Evolutionary conservation across 2,888 invertebrate genomes (phyloP), one percentile per base, ranked within the genome.

Genomic region (Leptinotarsa juncta): DNA sequence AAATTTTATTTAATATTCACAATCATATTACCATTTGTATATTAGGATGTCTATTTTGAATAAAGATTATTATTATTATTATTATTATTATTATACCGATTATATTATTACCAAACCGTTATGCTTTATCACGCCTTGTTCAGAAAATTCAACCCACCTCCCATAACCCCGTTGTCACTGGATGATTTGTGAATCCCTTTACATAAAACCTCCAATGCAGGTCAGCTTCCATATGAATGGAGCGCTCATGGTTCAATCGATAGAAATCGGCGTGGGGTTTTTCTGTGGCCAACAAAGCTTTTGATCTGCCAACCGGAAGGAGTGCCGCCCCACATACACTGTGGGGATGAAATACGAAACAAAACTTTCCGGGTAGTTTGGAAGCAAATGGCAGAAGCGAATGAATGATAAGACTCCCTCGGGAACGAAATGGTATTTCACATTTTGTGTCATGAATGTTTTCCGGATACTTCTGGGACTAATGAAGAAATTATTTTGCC

Each of bases 321-420:
- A n/a, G 57, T 48, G n/a, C 57, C 69, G 42, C 69, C 69, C 32
- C 3, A 32, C n/a, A 69, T 53, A 49, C 48, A 48, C 57, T 65
- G 73, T 42, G 20, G 20, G 73, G 15, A 68, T 65, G 20, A 53
- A 73, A 69, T 73, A 69, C 69, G 51, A 51, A 69, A 42, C 69
- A 20, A 48, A 68, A 68, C 65, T 69, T 73, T 73, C 55, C 69
- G 65, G 69, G 53, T 65, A 50, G 68, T 65, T 65, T 73, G 55
- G 67, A 16, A 69, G 57, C 69, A 32, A 60, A 65, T 51, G 65
- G 26, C n/a, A 62, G 55, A 53, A 23, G 65, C 20, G 62, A 73
- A 73, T 73, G 69, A 73, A 69, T 69, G 73, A 57, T 69, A 65
- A 66, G 65, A 73, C 48, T 65, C 69, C 57, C 57, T 48, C 20